Evolutionary conservation across 1,140 invertebrate species (phyloP).

Genomic region (Saccostrea echinata): DNA sequence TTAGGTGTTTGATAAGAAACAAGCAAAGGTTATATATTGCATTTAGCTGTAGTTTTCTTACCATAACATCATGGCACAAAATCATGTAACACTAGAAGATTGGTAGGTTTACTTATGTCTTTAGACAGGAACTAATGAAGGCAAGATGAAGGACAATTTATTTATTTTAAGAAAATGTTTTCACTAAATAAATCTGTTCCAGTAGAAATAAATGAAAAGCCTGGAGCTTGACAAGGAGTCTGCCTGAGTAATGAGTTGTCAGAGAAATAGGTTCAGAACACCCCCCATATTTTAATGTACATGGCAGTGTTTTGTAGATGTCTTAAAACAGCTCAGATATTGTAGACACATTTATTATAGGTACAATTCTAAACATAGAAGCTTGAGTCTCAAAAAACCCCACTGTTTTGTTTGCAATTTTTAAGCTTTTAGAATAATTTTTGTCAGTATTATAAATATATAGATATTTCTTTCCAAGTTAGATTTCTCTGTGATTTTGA

Average conservation of each 20-base stretch:
- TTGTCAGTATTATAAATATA: constrained; percentile 8
- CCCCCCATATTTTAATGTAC: constrained; percentile 10
- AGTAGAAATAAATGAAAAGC: constrained; percentile 3
- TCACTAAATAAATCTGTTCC: neutral
- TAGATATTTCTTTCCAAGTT: neutral
- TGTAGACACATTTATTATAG: neutral
- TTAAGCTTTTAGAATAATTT: neutral
- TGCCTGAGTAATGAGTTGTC: neutral
- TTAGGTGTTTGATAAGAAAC: neutral
- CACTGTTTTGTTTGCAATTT: neutral
- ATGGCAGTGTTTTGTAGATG: neutral
- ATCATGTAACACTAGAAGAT: neutral
- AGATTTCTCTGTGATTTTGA: neutral
- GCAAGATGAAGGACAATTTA: neutral
- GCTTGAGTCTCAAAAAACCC: neutral
- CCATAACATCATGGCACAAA: neutral
- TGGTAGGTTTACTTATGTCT: neutral
- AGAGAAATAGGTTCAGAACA: neutral
- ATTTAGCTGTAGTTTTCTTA: neutral
- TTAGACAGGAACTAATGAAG: neutral
- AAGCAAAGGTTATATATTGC: neutral
- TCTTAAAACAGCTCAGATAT: constrained; percentile 1
- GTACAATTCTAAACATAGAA: neutral
- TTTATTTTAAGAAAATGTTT: neutral
- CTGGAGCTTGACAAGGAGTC: neutral